Evolutionary conservation across 1,140 invertebrate genomes (phyloP).

Genomic region (Chrysopa pallens): DNA sequence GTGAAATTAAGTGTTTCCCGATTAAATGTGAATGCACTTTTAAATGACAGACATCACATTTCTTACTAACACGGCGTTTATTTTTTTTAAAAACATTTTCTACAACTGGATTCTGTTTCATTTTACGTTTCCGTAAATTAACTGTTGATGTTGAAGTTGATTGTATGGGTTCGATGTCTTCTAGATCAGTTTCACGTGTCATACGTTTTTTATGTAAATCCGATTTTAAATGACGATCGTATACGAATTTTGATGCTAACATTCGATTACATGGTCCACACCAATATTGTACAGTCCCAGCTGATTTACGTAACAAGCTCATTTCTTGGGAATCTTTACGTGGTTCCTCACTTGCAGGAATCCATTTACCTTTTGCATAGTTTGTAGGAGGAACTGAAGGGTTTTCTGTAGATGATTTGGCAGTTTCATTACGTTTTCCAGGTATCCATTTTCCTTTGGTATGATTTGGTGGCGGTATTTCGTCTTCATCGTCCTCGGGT

Average conservation of each 20-base stretch:
- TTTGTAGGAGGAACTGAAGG: constrained; percentile 9
- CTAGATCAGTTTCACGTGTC: constrained; percentile 41
- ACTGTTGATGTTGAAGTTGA: constrained; percentile 11
- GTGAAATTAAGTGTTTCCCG: constrained; percentile 68
- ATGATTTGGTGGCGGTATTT: constrained; percentile 41
- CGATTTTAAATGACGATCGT: constrained; percentile 54
- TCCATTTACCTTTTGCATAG: no score
- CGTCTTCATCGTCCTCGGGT: constrained; percentile 14
- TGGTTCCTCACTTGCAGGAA: no score
- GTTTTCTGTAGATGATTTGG: constrained; percentile 18
- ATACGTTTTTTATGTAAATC: constrained; percentile 51
- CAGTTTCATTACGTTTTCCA: constrained; percentile 27
- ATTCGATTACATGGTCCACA: constrained; percentile 59
- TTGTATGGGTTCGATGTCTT: constrained; percentile 25
- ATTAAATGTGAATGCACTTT: constrained; percentile 45
- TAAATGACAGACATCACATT: constrained; percentile 49
- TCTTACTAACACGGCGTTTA: constrained; percentile 31
- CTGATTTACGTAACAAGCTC: constrained; percentile 15
- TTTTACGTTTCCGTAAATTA: not conserved
- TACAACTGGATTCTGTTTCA: constrained; percentile 1
- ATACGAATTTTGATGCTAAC: constrained; percentile 48
- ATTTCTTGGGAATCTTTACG: not conserved
- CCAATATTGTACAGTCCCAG: constrained; percentile 46
- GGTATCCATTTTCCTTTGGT: constrained; percentile 64
- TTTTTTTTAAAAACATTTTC: constrained; percentile 14